A percentile compares a stretch with the other conserved stretches of the same genome.
Conservation (phyloP, 2,888 invertebrate genomes). For the Melolontha melolontha region DNA sequence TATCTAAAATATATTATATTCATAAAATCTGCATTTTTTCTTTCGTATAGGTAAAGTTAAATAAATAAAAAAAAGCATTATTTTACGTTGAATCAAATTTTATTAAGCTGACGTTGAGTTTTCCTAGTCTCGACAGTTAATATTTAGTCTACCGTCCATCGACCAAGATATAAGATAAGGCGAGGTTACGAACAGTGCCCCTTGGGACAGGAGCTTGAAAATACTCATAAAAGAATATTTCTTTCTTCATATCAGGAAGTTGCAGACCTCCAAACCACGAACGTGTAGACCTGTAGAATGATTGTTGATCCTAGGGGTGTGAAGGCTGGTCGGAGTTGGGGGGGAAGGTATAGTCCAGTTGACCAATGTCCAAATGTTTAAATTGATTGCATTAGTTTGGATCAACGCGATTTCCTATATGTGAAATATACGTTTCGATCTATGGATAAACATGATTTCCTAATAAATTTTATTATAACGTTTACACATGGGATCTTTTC, state of each 20-base stretch:
- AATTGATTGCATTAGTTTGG: conserved; percentile 51
- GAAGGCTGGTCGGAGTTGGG: conserved; percentile 45
- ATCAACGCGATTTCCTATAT: conserved; percentile 1
- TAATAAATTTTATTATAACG: conserved; percentile 6
- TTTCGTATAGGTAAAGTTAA: too few relatives aligned
- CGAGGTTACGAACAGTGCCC: conserved; percentile 41
- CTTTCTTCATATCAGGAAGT: conserved; percentile 60
- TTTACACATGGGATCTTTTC: background rate
- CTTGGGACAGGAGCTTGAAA: conserved; percentile 46
- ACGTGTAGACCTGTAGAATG: conserved; percentile 58
- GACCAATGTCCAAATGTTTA: conserved; percentile 51
- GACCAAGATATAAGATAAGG: conserved; percentile 44
- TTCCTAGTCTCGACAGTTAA: conserved; percentile 25
- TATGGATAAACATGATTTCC: conserved; percentile 7
- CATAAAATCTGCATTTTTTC: too few relatives aligned
- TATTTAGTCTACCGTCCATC: conserved; percentile 29
- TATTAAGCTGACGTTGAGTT: background rate
- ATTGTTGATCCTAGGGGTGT: conserved; percentile 53
- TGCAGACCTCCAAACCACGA: conserved; percentile 54
- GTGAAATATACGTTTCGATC: conserved; percentile 2
- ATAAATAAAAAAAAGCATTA: background rate
- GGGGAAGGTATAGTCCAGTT: conserved; percentile 34
- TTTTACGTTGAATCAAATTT: background rate
- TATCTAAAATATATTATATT: too few relatives aligned
- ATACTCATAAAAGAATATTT: conserved; percentile 61